A percentile compares a stretch with the other conserved stretches of the same genome.
These are phyloP conservation scores for Bembecia ichneumoniformis DNA, from an alignment of 2,888 invertebrate genomes.

Conservation along the genomic window DNA sequence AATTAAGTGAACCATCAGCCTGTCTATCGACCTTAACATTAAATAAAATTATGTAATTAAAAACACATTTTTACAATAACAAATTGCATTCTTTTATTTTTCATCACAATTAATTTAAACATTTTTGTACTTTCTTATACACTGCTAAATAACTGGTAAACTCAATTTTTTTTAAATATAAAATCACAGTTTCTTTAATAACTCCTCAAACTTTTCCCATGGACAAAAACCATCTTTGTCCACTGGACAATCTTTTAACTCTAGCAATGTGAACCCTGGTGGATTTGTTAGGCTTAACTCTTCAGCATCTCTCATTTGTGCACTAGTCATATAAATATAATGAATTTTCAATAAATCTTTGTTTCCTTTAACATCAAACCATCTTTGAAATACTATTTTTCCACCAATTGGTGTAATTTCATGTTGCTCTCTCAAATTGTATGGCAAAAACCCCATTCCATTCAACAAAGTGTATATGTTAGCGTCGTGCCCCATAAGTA, in stretches of 20 bases:
- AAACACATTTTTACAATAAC: no score
- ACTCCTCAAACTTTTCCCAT: conserved; percentile 39
- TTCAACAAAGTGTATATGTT: conserved; percentile 47
- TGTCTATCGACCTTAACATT: no score
- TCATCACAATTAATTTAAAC: no score
- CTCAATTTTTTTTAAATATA: not conserved
- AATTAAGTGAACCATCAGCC: no score
- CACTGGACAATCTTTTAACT: conserved; percentile 33
- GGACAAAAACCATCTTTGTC: conserved; percentile 39
- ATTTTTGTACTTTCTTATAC: no score
- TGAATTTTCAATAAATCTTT: conserved; percentile 36
- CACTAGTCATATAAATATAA: conserved; percentile 45
- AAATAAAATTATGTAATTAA: no score
- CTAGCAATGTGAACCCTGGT: conserved; percentile 32
- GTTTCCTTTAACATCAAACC: conserved; percentile 24
- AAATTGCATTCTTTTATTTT: no score
- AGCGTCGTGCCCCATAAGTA: conserved; percentile 58
- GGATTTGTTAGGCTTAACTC: conserved; percentile 32
- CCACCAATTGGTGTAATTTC: conserved; percentile 47
- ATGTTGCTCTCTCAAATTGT: conserved; percentile 30
- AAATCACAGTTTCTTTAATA: conserved; percentile 13
- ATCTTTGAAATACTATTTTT: conserved; percentile 55
- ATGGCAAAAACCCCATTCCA: conserved; percentile 34
- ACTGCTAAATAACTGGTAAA: no score
- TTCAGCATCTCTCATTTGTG: conserved; percentile 37